Conservation (phyloP, 2,888 invertebrate species). For the Polyommatus icarus region DNA sequence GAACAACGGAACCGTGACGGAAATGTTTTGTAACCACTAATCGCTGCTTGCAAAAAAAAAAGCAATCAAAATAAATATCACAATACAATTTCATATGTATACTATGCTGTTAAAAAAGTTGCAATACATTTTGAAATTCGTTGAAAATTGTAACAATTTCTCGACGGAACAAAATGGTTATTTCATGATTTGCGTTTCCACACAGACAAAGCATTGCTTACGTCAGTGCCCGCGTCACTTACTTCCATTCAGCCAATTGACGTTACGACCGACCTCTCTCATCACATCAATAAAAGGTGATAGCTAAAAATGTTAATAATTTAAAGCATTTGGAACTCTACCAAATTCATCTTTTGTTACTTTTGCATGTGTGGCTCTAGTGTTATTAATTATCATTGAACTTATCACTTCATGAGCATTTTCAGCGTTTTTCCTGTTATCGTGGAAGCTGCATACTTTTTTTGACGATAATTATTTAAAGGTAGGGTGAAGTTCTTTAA, state of each 20-base stretch:
- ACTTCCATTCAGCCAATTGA: constrained; percentile 71
- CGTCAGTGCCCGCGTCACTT: constrained; percentile 70
- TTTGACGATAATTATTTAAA: too few relatives aligned
- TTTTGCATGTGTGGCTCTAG: neutral
- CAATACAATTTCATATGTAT: neutral
- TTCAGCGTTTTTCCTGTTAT: neutral
- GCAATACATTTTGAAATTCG: constrained; percentile 3
- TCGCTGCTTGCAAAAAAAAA: constrained; percentile 9
- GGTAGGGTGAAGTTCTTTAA: neutral
- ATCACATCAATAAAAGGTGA: constrained; percentile 47
- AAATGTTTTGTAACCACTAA: constrained; percentile 9
- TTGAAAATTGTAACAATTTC: constrained; percentile 27
- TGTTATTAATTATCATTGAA: neutral
- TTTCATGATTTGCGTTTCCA: constrained; percentile 53
- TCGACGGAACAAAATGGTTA: constrained; percentile 62
- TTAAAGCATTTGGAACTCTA: constrained; percentile 27
- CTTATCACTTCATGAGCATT: neutral
- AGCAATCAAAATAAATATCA: neutral
- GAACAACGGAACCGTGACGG: constrained; percentile 6
- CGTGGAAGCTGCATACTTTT: neutral
- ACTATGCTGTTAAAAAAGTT: neutral
- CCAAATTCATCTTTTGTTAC: constrained; percentile 2
- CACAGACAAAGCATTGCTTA: constrained; percentile 65
- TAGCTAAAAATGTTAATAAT: constrained; percentile 42
- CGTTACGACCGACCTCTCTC: constrained; percentile 59